Percentiles rank a stretch among this genome's conserved stretches.
Evolutionary conservation across 1,140 invertebrate species (phyloP).

Genomic region (Lycorma delicatula): DNA sequence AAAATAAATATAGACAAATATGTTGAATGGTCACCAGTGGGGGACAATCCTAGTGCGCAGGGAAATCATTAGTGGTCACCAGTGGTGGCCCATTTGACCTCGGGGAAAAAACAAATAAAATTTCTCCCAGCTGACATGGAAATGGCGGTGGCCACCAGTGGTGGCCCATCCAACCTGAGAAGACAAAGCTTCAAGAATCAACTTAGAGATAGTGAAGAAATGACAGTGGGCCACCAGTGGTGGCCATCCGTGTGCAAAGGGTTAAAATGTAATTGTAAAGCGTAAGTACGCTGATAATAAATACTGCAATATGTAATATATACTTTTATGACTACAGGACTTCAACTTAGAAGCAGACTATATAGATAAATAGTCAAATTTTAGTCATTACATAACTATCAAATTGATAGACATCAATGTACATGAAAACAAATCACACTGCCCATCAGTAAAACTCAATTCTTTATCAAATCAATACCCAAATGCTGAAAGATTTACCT

Average conservation of each 20-base stretch:
- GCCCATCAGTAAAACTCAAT: no score
- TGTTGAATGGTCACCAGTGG: background rate
- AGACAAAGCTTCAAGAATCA: background rate
- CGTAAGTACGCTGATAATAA: background rate
- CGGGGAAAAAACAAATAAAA: background rate
- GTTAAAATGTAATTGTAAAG: background rate
- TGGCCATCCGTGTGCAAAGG: background rate
- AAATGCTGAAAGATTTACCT: no score
- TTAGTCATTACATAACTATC: no score
- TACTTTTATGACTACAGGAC: no score
- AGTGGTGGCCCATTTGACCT: background rate
- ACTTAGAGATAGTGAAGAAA: background rate
- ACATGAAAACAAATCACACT: no score
- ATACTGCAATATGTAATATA: no score
- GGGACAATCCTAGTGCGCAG: background rate
- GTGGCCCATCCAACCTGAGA: background rate
- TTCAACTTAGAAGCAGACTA: no score
- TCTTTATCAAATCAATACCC: no score
- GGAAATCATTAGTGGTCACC: background rate
- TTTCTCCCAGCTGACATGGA: background rate
- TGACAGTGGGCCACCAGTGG: background rate
- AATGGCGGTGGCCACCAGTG: background rate
- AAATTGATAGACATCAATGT: no score
- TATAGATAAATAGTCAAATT: no score
- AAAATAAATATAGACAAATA: background rate